phyloP scores from a whole-genome alignment of 1,140 invertebrate genomes.

The Dendrolimus kikuchii region DNA sequence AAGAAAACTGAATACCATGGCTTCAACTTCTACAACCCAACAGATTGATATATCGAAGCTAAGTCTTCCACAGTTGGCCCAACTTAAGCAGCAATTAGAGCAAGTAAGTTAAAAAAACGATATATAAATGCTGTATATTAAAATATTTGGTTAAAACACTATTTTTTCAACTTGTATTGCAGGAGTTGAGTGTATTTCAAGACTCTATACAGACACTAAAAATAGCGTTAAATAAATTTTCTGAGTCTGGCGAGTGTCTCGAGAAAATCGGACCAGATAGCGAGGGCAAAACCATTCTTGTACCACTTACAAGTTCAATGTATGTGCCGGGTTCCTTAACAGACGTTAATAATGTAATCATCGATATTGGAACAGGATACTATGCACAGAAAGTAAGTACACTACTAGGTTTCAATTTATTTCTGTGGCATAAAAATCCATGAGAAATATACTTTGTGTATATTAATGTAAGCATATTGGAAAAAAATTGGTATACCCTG shows the following conservation, averaged over 20 bases:
- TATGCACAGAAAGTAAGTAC: slow-evolving; percentile 88
- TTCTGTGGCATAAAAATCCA: background rate
- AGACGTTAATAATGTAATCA: slow-evolving; percentile 87
- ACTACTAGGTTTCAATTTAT: background rate
- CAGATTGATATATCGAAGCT: slow-evolving; percentile 85
- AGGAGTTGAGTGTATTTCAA: slow-evolving; percentile 91
- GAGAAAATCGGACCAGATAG: slow-evolving; percentile 83
- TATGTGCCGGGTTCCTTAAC: slow-evolving; percentile 92
- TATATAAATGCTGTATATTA: too few relatives aligned
- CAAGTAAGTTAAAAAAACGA: slow-evolving; percentile 74
- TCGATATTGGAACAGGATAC: slow-evolving; percentile 96
- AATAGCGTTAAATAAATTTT: slow-evolving; percentile 91
- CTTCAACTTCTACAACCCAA: slow-evolving; percentile 72
- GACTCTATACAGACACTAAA: slow-evolving; percentile 91
- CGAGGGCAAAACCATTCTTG: slow-evolving; percentile 88
- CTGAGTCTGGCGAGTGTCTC: slow-evolving; percentile 88
- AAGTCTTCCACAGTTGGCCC: slow-evolving; percentile 83
- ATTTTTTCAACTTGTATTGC: slow-evolving; percentile 34
- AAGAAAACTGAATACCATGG: slow-evolving; percentile 54
- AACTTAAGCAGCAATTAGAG: slow-evolving; percentile 90
- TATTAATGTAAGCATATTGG: too few relatives aligned
- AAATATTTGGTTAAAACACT: background rate
- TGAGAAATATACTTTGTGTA: background rate
- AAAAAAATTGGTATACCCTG: too few relatives aligned
- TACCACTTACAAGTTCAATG: slow-evolving; percentile 95